Conservation (phyloP, 2,888 invertebrate species). For the Tipula vernalis region DNA sequence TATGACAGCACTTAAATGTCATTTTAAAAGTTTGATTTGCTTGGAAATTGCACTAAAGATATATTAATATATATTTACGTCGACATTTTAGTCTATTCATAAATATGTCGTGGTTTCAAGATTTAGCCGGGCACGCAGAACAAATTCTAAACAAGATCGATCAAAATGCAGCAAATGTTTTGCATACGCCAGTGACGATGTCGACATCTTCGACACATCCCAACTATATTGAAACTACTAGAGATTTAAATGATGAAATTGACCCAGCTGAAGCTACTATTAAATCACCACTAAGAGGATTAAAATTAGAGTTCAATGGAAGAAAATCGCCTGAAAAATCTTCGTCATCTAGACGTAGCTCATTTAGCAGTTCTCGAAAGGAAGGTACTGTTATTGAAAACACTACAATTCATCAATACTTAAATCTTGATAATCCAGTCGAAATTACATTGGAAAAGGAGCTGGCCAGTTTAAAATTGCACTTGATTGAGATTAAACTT, state of each 20-base stretch:
- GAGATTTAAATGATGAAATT: not conserved
- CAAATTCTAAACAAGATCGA: conserved; percentile 61
- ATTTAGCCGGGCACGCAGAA: conserved; percentile 62
- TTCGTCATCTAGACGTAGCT: conserved; percentile 20
- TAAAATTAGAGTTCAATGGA: conserved; percentile 18
- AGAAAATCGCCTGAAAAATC: conserved; percentile 18
- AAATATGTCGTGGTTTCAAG: conserved; percentile 61
- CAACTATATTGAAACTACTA: not conserved
- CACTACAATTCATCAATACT: not conserved
- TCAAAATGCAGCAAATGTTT: conserved; percentile 55
- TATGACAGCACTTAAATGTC: not conserved
- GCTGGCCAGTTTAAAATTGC: conserved; percentile 28
- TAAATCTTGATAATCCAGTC: not conserved
- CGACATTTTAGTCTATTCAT: not conserved
- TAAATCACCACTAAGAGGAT: not conserved
- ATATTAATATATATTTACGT: not conserved
- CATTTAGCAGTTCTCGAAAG: conserved; percentile 18
- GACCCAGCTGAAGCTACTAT: not conserved
- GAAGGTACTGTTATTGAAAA: conserved; percentile 16
- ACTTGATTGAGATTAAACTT: conserved; percentile 25
- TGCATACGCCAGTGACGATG: conserved; percentile 33
- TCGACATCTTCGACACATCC: conserved; percentile 19
- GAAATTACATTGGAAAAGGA: conserved; percentile 20
- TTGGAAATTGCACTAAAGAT: not conserved
- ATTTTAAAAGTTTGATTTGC: not conserved